phyloP scores from a whole-genome alignment of 1,140 invertebrate genomes.

The Drosophila pandora region DNA sequence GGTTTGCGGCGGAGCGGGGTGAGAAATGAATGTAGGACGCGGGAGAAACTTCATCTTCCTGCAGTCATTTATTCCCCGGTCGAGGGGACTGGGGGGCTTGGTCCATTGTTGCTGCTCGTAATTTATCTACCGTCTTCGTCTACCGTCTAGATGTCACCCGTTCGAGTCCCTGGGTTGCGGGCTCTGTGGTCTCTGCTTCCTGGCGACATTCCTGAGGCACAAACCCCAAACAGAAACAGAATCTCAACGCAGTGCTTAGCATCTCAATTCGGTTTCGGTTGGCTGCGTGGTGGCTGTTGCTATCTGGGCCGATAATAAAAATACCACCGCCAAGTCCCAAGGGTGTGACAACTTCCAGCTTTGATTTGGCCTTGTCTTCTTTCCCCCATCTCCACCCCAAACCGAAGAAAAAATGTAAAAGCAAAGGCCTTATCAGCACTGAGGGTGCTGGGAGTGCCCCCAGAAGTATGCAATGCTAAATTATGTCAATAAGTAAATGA shows the following conservation, averaged over 20 bases:
- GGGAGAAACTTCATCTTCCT: constrained; percentile 59
- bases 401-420: not conserved
- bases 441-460: constrained; percentile 11
- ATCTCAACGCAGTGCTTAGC: constrained; percentile 61
- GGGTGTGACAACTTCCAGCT: constrained; percentile 67
- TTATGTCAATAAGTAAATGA: constrained; percentile 76
- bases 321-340: constrained; percentile 56
- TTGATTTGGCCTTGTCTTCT: constrained; percentile 55
- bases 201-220: constrained; percentile 30
- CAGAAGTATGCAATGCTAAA: constrained; percentile 46
- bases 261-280: constrained; percentile 66
- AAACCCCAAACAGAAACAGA: constrained; percentile 10
- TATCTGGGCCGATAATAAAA: constrained; percentile 68
- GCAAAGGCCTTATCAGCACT: constrained; percentile 47
- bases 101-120: constrained; percentile 59
- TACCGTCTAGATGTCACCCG: constrained; percentile 41
- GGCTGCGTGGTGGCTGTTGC: constrained; percentile 18
- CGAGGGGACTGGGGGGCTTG: not conserved
- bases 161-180: constrained; percentile 7
- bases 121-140: constrained; percentile 71
- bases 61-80: constrained; percentile 47
- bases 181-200: constrained; percentile 9
- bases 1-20: constrained; percentile 29
- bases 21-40: constrained; percentile 33
- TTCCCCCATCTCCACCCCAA: not conserved